Evolutionary conservation across 2,797 vertebrate species (phyloP).

Genomic region (Ceryle rudis): DNA sequence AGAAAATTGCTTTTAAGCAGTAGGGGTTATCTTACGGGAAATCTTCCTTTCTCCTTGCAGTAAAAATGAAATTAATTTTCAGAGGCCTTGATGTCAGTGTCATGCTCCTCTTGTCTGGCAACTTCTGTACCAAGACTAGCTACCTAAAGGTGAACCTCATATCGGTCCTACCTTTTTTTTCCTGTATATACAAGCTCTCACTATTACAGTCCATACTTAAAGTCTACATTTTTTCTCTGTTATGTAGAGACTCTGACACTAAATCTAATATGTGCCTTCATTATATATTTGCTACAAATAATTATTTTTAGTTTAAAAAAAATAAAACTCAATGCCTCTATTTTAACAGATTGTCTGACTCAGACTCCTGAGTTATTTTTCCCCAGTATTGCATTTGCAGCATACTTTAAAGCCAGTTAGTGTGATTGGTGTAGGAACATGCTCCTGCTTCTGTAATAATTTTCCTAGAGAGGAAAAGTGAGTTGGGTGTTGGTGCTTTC

Average conservation of each 20-base stretch:
- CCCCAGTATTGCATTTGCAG: not conserved
- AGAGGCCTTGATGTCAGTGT: not conserved
- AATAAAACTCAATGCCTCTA: not conserved
- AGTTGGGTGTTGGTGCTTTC: not conserved
- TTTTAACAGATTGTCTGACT: not conserved
- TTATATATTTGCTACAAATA: not conserved
- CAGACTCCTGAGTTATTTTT: not conserved
- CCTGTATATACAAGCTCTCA: fast-evolving
- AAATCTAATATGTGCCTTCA: not conserved
- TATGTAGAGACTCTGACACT: not conserved
- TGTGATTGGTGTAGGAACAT: not conserved
- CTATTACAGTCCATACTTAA: not conserved
- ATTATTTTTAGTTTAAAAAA: not conserved
- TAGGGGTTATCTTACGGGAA: not conserved
- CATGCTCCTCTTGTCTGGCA: not conserved
- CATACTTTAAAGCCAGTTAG: not conserved
- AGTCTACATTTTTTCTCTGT: not conserved
- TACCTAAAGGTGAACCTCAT: not conserved
- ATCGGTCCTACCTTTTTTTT: not conserved
- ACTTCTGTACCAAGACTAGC: not conserved
- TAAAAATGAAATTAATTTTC: not conserved
- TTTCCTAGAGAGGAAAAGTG: not conserved
- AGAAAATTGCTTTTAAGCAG: not conserved
- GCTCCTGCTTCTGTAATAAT: not conserved
- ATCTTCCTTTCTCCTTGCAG: not conserved